Evolutionary conservation across 2,888 invertebrate genomes (phyloP).

Genomic region (Apamea anceps): DNA sequence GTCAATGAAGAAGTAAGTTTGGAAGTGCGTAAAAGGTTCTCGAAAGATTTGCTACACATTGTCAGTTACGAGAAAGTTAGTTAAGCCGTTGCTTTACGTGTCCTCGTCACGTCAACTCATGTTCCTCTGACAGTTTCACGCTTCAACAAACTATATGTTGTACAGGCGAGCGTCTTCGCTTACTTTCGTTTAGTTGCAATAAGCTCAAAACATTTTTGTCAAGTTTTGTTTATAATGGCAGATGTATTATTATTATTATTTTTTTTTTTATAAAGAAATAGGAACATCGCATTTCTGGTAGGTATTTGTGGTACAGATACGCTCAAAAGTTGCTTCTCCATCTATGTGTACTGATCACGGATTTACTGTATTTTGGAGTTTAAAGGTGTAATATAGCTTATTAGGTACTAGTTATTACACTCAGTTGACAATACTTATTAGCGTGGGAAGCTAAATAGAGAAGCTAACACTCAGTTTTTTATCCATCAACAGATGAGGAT

Average conservation of each 20-base stretch:
- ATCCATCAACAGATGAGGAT: conserved; percentile 5
- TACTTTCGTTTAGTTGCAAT: conserved; percentile 24
- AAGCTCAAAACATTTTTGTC: neutral
- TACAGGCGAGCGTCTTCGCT: conserved; percentile 17
- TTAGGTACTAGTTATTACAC: conserved; percentile 11
- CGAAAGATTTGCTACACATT: conserved; percentile 54
- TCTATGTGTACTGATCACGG: neutral
- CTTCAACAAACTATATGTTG: conserved; percentile 57
- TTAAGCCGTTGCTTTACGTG: conserved; percentile 63
- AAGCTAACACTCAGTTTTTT: conserved; percentile 8
- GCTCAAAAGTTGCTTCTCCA: neutral
- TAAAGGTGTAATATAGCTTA: neutral
- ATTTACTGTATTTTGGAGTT: neutral
- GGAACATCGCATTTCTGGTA: neutral
- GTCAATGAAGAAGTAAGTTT: conserved; percentile 33
- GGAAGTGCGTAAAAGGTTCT: conserved; percentile 56
- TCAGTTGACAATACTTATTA: conserved; percentile 6
- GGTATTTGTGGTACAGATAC: conserved; percentile 5
- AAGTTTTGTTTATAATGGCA: neutral
- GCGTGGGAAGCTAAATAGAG: neutral
- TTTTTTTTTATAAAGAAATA: neutral
- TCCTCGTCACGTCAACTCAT: conserved; percentile 54
- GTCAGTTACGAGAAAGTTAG: conserved; percentile 63
- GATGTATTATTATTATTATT: neutral
- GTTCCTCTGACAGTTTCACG: conserved; percentile 60